A percentile compares a stretch with the other conserved stretches of the same genome.
phyloP scores from a whole-genome alignment of 2,888 invertebrate genomes.

The Platycheirus albimanus region DNA sequence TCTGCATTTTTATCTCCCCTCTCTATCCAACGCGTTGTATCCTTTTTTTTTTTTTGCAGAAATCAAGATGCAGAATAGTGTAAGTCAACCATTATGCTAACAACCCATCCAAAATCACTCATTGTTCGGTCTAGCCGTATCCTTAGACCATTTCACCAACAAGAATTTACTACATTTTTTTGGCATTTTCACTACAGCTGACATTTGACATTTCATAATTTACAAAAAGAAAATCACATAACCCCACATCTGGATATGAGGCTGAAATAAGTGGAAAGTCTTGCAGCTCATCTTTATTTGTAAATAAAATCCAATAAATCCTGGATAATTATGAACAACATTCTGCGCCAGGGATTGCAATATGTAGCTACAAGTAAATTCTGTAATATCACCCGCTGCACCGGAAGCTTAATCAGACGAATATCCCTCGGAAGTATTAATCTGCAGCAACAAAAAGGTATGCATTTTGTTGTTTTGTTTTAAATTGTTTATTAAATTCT shows the following conservation, averaged over 20 bases:
- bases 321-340: constrained; percentile 58
- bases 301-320: constrained; percentile 29
- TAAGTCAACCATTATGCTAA: too few species aligned
- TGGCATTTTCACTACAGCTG: constrained; percentile 4
- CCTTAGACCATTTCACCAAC: too few species aligned
- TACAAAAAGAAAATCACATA: constrained; percentile 55
- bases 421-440: constrained; percentile 38
- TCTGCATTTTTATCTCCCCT: too few species aligned
- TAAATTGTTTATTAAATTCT: neutral
- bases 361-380: constrained; percentile 43
- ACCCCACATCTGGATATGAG: constrained; percentile 47
- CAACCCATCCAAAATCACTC: too few species aligned
- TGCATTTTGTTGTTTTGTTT: constrained; percentile 23
- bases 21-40: too few species aligned
- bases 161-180: constrained; percentile 45
- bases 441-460: constrained; percentile 56
- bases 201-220: neutral
- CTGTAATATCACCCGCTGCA: constrained; percentile 4
- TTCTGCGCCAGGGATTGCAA: constrained; percentile 57
- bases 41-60: too few species aligned
- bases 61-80: too few species aligned
- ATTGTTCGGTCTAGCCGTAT: too few species aligned
- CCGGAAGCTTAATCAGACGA: constrained; percentile 9
- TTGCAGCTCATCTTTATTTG: constrained; percentile 5
- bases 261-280: constrained; percentile 3